phyloP scores from a whole-genome alignment of 2,113 vertebrate species.

The Siniperca knerii region DNA sequence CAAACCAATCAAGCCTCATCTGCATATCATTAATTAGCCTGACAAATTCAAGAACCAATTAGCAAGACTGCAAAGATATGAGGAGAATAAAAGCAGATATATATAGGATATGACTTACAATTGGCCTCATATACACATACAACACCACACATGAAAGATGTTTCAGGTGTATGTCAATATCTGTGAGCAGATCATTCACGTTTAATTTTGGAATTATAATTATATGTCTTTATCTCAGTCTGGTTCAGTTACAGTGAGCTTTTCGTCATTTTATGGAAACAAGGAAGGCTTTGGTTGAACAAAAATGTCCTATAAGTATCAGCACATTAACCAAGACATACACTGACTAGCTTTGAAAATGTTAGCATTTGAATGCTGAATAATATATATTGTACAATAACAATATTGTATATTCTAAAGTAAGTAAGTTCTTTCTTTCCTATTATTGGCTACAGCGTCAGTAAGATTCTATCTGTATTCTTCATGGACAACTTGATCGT shows the following conservation, averaged over 20 bases:
- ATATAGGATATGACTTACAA: constrained; percentile 7
- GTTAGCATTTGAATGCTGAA: background rate
- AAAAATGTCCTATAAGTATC: background rate
- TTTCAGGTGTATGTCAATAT: background rate
- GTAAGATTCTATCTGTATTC: background rate
- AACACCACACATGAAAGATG: background rate
- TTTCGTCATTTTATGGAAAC: background rate
- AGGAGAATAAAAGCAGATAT: constrained; percentile 6
- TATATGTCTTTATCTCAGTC: background rate
- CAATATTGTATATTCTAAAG: background rate
- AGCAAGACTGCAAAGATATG: constrained; percentile 35
- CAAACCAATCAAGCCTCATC: constrained; percentile 79
- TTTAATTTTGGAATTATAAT: background rate
- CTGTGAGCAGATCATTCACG: background rate
- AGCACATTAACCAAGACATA: background rate
- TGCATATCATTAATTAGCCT: constrained; percentile 81
- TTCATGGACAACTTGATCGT: background rate
- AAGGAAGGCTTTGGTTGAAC: background rate
- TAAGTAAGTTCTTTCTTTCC: background rate
- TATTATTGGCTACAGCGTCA: background rate
- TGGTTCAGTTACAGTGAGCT: background rate
- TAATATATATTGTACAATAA: background rate
- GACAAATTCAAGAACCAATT: constrained; percentile 79
- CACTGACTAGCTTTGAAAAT: background rate
- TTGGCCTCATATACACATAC: background rate